Percentiles rank a stretch among this genome's conserved stretches.
Evolutionary conservation across 2,888 invertebrate species (phyloP).

Genomic region (Villa cingulata): DNA sequence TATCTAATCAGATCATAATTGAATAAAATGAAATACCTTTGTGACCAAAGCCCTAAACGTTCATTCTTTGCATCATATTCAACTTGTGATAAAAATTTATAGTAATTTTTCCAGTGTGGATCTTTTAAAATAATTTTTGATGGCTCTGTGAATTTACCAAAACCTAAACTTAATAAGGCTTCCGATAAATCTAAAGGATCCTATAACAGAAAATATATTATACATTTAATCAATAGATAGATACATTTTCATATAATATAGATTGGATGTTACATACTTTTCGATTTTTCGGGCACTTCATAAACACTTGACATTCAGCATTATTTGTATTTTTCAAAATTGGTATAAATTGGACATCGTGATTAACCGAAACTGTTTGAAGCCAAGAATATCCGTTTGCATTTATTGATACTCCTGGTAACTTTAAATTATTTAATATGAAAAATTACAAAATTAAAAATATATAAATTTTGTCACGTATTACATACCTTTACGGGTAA

Average conservation of each 20-base stretch:
- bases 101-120: constrained; percentile 21
- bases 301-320: constrained; percentile 35
- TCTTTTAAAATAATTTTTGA: constrained; percentile 9
- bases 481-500: constrained; percentile 39
- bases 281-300: constrained; percentile 31
- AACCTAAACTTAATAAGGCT: constrained; percentile 29
- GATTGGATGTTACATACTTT: constrained; percentile 10
- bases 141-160: constrained; percentile 23
- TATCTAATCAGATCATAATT: neutral
- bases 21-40: constrained; percentile 9
- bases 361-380: constrained; percentile 35
- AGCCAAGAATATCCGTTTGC: constrained; percentile 37
- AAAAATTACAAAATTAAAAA: neutral
- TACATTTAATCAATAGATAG: neutral
- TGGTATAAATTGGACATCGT: constrained; percentile 36
- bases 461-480: neutral
- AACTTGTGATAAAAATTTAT: constrained; percentile 25
- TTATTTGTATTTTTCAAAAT: constrained; percentile 29
- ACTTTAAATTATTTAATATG: constrained; percentile 6
- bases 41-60: constrained; percentile 16
- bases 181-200: constrained; percentile 25
- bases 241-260: no score
- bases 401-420: constrained; percentile 30
- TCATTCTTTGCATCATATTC: constrained; percentile 19
- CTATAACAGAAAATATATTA: neutral